phyloP scores from a whole-genome alignment of 2,797 vertebrate species.

The Microctenopoma stevenorrisi region DNA sequence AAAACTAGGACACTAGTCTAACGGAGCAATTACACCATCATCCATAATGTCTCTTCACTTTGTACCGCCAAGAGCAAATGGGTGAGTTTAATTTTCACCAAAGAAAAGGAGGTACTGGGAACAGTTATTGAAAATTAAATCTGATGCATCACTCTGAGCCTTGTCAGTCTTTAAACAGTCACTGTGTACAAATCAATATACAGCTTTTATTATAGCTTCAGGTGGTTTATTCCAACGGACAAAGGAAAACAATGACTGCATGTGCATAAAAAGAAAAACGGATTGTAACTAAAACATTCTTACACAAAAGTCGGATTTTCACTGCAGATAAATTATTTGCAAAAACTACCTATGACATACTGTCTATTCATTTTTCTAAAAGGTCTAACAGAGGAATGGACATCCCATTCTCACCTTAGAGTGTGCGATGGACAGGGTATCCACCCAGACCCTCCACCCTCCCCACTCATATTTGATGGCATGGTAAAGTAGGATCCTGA shows the following conservation, averaged over 20 bases:
- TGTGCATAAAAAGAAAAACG: background rate
- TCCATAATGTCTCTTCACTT: slow-evolving; percentile 27
- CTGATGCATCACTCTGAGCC: slow-evolving; percentile 81
- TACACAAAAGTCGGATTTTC: background rate
- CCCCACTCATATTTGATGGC: slow-evolving; percentile 99
- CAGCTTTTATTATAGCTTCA: background rate
- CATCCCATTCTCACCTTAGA: slow-evolving; percentile 89
- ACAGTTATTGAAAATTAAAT: slow-evolving; percentile 11
- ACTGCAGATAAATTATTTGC: background rate
- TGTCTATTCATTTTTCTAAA: background rate
- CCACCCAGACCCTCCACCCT: slow-evolving; percentile 99
- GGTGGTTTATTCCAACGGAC: background rate
- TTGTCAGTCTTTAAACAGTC: slow-evolving; percentile 80
- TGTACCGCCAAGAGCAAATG: background rate
- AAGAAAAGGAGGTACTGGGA: background rate
- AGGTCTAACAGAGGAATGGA: background rate
- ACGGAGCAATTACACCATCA: slow-evolving; percentile 32
- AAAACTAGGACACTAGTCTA: slow-evolving; percentile 48
- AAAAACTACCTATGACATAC: background rate
- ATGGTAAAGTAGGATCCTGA: slow-evolving; percentile 98
- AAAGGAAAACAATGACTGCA: background rate
- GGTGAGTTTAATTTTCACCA: slow-evolving; percentile 8
- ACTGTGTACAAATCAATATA: slow-evolving; percentile 20
- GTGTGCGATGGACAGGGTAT: slow-evolving; percentile 98
- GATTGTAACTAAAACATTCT: background rate